A percentile compares a stretch with the other conserved stretches of the same genome.
Evolutionary conservation across 2,113 vertebrate species (phyloP).

Genomic region (Benthochromis sp.): DNA sequence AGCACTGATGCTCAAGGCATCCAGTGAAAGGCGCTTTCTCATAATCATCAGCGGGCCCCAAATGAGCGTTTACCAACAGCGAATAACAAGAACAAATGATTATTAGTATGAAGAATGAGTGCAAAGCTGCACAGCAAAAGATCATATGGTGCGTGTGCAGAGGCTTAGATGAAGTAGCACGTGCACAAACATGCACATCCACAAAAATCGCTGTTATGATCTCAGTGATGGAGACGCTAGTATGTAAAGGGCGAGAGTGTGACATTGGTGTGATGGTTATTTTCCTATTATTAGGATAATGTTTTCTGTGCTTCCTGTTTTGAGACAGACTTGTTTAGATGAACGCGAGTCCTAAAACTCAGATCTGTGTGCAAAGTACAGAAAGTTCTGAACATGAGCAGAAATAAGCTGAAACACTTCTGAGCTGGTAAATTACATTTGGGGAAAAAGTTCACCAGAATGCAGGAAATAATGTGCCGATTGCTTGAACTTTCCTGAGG

Average conservation of each 20-base stretch:
- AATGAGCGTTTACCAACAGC: neutral
- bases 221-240: neutral
- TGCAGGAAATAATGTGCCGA: neutral
- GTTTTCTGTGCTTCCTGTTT: neutral
- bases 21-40: neutral
- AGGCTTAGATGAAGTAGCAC: neutral
- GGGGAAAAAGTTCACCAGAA: neutral
- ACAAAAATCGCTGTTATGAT: neutral
- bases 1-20: neutral
- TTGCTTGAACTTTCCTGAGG: neutral
- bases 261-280: neutral
- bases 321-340: neutral
- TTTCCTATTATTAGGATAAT: neutral
- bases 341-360: neutral
- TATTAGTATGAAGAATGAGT: neutral
- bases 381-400: neutral
- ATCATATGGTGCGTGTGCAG: neutral
- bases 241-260: neutral
- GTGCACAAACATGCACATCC: neutral
- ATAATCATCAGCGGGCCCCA: neutral
- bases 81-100: neutral
- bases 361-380: neutral
- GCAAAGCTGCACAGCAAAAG: neutral
- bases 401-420: neutral
- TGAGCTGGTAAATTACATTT: neutral